Base-by-base conservation (phyloP, 2,797 vertebrate species). In the Coranthus polyacanthus region DNA sequence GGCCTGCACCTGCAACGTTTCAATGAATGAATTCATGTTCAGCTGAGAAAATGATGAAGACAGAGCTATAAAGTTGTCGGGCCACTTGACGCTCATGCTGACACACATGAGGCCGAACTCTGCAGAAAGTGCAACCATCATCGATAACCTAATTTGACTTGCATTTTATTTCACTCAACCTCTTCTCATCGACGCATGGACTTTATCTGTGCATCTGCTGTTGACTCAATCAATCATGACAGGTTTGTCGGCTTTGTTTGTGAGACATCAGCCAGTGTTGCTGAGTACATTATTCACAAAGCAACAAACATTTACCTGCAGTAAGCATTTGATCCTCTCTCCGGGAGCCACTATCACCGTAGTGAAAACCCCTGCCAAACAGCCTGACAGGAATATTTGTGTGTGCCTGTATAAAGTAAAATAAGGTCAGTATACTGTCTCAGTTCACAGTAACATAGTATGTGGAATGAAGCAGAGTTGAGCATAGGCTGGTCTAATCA, bases 271-370 rank as follows among this genome's bases (percentile, higher is more conserved):
- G 8, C 1, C 29, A 32, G 29, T 3, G 3, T 10, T 1, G 10
- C 3, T 9, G 10, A 32, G 29, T 32, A 9, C 29, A 32, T 10
- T 1, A 32, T 32, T 32, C 29, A 32, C 8, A 32, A 32, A 32
- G 10, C 29, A 32, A 32, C 7, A 1, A 32, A 49, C 3, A 32
- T 7, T 64, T 18, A 90, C 94, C 92, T 95, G 94, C 41, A 95
- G 89, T 64, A 95, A 86, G 50, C 94, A 95, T 57, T 95, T 95
- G 81, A 95, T 91, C 71, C 94, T 88, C 60, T 95, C 94, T 75
- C 92, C 93, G 1, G 94, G 94, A 69, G 90, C 88, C 17, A 94
- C 90, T 0, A 95, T 93, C 4, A 92, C 86, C 0, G 93, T 92
- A 0, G 92, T 93, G 60, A 91, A 94, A n/a, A 92, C 68, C 1